Percentiles rank a stretch among this genome's conserved stretches.
Evolutionary conservation across 2,888 invertebrate genomes (phyloP).

Genomic region (Spialia ferax): DNA sequence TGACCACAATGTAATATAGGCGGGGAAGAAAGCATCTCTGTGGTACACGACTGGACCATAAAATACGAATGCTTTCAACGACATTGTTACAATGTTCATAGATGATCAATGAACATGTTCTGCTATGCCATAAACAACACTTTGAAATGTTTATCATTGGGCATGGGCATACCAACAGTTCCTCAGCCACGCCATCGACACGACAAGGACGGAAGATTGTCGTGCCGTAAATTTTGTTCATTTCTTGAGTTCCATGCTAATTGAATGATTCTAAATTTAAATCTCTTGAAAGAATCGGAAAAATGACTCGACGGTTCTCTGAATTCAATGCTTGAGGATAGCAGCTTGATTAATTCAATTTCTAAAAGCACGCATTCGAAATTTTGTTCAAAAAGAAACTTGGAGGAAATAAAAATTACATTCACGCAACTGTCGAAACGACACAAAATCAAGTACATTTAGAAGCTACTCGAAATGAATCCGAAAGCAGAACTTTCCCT

Average conservation of each 20-base stretch:
- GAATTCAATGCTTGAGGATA: neutral
- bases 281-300: slow-evolving; percentile 33
- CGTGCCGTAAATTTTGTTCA: slow-evolving; percentile 32
- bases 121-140: slow-evolving; percentile 35
- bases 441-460: slow-evolving; percentile 25
- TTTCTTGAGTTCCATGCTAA: slow-evolving; percentile 37
- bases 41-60: slow-evolving; percentile 33
- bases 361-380: slow-evolving; percentile 1
- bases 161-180: slow-evolving; percentile 33
- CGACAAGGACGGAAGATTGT: slow-evolving; percentile 19
- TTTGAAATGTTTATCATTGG: slow-evolving; percentile 35
- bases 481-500: slow-evolving; percentile 66
- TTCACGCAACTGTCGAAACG: slow-evolving; percentile 41
- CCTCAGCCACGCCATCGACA: slow-evolving; percentile 24
- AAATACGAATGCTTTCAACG: slow-evolving; percentile 36
- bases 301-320: slow-evolving; percentile 5
- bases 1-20: slow-evolving; percentile 37
- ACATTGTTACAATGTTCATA: slow-evolving; percentile 38
- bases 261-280: slow-evolving; percentile 30
- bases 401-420: slow-evolving; percentile 35
- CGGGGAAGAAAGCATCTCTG: slow-evolving; percentile 27
- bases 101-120: slow-evolving; percentile 39
- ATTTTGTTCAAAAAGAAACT: slow-evolving; percentile 2
- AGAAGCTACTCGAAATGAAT: slow-evolving; percentile 49
- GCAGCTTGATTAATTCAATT: neutral